Base-by-base conservation (phyloP, 2,888 invertebrate species). In the Dryadula phaetusa region DNA sequence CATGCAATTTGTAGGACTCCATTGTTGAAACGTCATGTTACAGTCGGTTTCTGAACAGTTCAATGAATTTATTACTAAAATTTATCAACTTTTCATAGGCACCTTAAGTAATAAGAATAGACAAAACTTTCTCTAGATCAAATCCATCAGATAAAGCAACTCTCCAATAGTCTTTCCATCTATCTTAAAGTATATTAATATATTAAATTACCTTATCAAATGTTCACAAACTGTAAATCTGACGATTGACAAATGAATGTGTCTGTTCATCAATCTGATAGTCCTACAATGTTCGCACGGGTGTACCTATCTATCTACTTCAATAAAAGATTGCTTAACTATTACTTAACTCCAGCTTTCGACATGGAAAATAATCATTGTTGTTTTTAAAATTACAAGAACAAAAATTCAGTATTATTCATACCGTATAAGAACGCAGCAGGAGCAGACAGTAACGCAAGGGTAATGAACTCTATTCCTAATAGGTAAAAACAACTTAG, bases 251-350 rank as follows among this genome's bases (percentile, higher is more conserved):
- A 65, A 65, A 65, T 65, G 58, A 40, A 58, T 49, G 42, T 60
- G 58, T 18, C 49, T 25, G 64, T 49, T 28, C 28, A 64, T 64
- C 58, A 58, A 58, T 58, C 49, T 28, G 64, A 40, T 49, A n/a
- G 65, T 61, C 56, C 52, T 60, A 28, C 42, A 58, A 67, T 47
- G 66, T 71, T 71, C 71, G 64, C 71, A 69, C 71, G 69, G 71
- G 62, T 69, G 66, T 71, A 69, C 40, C 56, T 60, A 65, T 65
- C 58, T 20, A 65, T 58, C 44, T 18, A 44, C 40, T 42, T 44
- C 42, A 44, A 44, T 44, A 44, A 44, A 44, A 7, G 18, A 18
- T 42, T 60, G 42, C 1, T 44, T 60, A 25, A 42, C 60, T 42
- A 60, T 42, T 56, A 52, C 28, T 52, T 52, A 28, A 52, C 28